Base-by-base conservation (phyloP, 2,113 vertebrate genomes). In the Lynx canadensis region DNA sequence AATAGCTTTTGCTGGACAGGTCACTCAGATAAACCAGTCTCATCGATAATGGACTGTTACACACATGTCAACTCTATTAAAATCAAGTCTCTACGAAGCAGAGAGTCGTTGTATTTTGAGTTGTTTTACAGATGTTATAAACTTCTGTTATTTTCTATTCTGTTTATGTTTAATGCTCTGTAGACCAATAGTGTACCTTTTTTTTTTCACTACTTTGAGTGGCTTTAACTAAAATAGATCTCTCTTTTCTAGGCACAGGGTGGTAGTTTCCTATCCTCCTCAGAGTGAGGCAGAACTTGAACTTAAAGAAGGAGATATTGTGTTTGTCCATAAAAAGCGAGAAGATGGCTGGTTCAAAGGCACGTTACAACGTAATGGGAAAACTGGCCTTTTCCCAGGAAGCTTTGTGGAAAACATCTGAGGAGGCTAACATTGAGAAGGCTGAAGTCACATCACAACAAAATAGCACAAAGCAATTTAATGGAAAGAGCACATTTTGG, bases 321-420 rank as follows among this genome's bases (percentile, higher is more conserved):
- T 99, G 97, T 99, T 99, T 82, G 99, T 99, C 41, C 99, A 99
- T 98, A 99, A 99, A 97, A 99, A 99, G 88, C 98, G 99, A 4
- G 99, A 99, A 95, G 99, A 99, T 41, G 99, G 99, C 98, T 99
- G 99, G 99, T 99, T 99, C 98, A 99, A 99, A 99, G 99, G 99
- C 97, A 99, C 99, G 0, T 99, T 99, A 89, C 99, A 99, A 87
- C 99, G 99, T 21, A 99, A 99, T 65, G 99, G 99, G 97, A 99
- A 99, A 98, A 99, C 99, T 0, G 99, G 99, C 45, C 99, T 99
- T 89, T 99, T 99, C 97, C 99, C 99, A 0, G 99, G 99, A 97
- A 99, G 99, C 99, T 99, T 99, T 71, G 99, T 99, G 50, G 99
- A 99, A 98, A 99, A 99, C 98, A 98, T 99, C 98, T 99, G 98